phyloP scores from a whole-genome alignment of 2,113 vertebrate species.

The Heterochromis multidens region DNA sequence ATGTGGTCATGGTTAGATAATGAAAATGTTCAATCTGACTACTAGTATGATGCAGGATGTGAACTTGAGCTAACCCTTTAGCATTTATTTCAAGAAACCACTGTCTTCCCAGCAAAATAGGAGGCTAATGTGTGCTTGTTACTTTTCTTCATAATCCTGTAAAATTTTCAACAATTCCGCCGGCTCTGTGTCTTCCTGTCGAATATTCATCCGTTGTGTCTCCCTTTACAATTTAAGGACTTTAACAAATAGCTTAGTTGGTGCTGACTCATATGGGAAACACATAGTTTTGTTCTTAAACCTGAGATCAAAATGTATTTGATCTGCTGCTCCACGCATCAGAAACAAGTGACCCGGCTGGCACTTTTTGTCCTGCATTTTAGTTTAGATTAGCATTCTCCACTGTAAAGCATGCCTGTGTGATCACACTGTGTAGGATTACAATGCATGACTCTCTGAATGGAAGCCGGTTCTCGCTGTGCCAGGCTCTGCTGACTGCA shows the following conservation, averaged over 20 bases:
- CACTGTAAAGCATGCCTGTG: constrained; percentile 34
- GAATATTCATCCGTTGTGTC: not conserved
- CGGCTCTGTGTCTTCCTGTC: not conserved
- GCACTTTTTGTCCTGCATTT: constrained; percentile 36
- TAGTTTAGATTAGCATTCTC: constrained; percentile 58
- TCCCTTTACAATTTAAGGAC: not conserved
- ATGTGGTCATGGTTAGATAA: not conserved
- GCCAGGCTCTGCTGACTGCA: constrained; percentile 58
- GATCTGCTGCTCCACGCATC: constrained; percentile 20
- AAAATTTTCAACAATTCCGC: not conserved
- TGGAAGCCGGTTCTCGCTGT: constrained; percentile 47
- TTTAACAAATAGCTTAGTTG: not conserved
- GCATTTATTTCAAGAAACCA: not conserved
- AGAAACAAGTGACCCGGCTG: constrained; percentile 28
- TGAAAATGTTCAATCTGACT: not conserved
- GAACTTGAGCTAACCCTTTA: not conserved
- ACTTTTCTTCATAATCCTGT: not conserved
- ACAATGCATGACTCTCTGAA: constrained; percentile 65
- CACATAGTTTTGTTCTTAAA: not conserved
- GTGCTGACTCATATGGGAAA: constrained; percentile 26
- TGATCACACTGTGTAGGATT: constrained; percentile 65
- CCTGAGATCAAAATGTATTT: constrained; percentile 30
- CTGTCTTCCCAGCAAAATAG: not conserved
- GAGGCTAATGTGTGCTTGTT: not conserved
- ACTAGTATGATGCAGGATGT: not conserved